Conservation (phyloP, 2,113 vertebrate genomes). For the Saccopteryx leptura region DNA sequence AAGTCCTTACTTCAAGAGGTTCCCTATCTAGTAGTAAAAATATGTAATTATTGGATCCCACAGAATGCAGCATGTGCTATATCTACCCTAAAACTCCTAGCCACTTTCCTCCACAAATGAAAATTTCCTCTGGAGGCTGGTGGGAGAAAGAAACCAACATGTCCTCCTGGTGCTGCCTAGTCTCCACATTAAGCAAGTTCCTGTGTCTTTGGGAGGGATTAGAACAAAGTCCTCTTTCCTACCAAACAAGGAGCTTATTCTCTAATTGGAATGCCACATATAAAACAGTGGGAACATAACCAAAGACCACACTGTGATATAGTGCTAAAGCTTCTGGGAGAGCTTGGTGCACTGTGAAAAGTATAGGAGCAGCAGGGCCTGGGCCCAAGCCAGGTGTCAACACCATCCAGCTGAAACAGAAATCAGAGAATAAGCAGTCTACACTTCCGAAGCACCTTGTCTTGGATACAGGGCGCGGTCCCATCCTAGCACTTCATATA, state of each 20-base stretch:
- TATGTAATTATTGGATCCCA: not conserved
- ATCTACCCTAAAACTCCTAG: not conserved
- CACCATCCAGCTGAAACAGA: constrained; percentile 24
- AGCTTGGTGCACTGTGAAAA: not conserved
- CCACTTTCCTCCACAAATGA: constrained; percentile 11
- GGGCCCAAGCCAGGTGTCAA: not conserved
- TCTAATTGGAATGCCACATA: not conserved
- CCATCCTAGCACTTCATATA: not conserved
- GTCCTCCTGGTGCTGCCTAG: not conserved
- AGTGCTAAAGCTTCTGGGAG: not conserved
- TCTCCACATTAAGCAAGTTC: constrained; percentile 26
- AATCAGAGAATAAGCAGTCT: constrained; percentile 50
- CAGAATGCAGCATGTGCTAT: constrained; percentile 8
- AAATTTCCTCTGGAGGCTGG: constrained; percentile 32
- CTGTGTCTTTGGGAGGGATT: not conserved
- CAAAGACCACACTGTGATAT: not conserved
- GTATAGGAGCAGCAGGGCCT: not conserved
- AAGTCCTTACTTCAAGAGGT: not conserved
- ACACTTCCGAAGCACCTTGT: constrained; percentile 18
- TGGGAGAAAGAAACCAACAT: constrained; percentile 52
- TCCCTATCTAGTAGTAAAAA: constrained; percentile 43
- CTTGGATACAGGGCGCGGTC: constrained; percentile 41
- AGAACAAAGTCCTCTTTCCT: constrained; percentile 12
- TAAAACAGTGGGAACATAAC: constrained; percentile 35
- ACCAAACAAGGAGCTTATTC: constrained; percentile 35